Evolutionary conservation across 2,797 vertebrate genomes (phyloP).

Genomic region (Microcaecilia unicolor): DNA sequence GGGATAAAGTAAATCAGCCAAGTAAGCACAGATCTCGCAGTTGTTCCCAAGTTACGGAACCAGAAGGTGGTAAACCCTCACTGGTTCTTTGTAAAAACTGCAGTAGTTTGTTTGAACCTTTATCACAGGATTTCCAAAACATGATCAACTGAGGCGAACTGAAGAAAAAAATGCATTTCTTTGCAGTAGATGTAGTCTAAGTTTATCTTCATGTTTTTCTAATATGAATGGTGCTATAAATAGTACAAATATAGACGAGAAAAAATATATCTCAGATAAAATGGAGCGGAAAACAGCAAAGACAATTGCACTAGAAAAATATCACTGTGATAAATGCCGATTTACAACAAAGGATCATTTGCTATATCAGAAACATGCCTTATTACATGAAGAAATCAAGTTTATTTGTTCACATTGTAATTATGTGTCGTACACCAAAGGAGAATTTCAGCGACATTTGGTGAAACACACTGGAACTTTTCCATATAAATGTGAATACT

Average conservation of each 20-base stretch:
- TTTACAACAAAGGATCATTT: conserved; percentile 70
- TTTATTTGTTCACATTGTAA: conserved; percentile 85
- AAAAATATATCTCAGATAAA: conserved; percentile 6
- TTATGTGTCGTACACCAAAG: conserved; percentile 73
- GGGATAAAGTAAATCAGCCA: conserved; percentile 22
- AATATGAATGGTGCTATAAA: conserved; percentile 27
- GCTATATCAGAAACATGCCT: conserved; percentile 67
- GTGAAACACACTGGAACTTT: conserved; percentile 77
- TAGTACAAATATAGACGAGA: conserved; percentile 26
- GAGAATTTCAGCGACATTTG: conserved; percentile 77
- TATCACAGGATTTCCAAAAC: too few species aligned
- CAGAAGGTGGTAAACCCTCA: conserved; percentile 28
- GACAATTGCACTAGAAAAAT: conserved; percentile 51
- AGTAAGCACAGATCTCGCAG: too few species aligned
- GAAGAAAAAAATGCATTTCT: conserved; percentile 28
- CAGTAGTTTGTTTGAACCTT: conserved; percentile 34
- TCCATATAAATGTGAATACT: conserved; percentile 79
- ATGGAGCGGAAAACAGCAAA: conserved; percentile 28
- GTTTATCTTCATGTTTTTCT: conserved; percentile 21
- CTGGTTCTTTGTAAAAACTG: conserved; percentile 43
- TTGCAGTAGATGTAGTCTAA: conserved; percentile 40
- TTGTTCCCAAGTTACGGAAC: conserved; percentile 37
- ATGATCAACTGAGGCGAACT: conserved; percentile 15
- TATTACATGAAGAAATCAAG: conserved; percentile 72
- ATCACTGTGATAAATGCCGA: conserved; percentile 79